phyloP scores from a whole-genome alignment of 1,140 invertebrate species.

The Ips typographus region DNA sequence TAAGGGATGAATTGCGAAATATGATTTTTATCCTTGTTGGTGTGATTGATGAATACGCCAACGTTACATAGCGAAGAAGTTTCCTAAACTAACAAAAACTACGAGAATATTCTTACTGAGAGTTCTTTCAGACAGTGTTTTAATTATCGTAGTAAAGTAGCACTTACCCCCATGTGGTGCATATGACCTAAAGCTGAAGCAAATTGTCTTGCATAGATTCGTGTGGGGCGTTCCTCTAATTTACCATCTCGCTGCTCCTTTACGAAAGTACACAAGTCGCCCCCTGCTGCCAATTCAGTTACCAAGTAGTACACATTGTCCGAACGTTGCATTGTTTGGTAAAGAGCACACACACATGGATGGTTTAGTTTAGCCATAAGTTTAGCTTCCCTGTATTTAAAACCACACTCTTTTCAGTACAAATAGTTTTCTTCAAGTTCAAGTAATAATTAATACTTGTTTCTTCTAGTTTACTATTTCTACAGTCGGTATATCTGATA shows the following conservation, averaged over 20 bases:
- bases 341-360: conserved; percentile 66
- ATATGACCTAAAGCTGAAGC: conserved; percentile 68
- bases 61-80: too few relatives aligned
- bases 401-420: not conserved
- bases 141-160: too few relatives aligned
- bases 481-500: too few relatives aligned
- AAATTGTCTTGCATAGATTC: conserved; percentile 63
- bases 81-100: too few relatives aligned
- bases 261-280: conserved; percentile 66
- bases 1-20: too few relatives aligned
- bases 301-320: conserved; percentile 60
- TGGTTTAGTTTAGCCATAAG: conserved; percentile 67
- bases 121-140: too few relatives aligned
- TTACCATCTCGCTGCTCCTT: conserved; percentile 59
- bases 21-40: too few relatives aligned
- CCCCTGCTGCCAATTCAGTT: conserved; percentile 67
- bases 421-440: not conserved
- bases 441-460: too few relatives aligned
- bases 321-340: conserved; percentile 67
- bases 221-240: conserved; percentile 61
- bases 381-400: conserved; percentile 61
- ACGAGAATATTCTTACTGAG: too few relatives aligned
- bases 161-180: conserved; percentile 58
- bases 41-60: too few relatives aligned
- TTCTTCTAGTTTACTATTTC: too few relatives aligned